Conservation (phyloP, 2,888 invertebrate genomes). For the Tanytarsus gracilentus region DNA sequence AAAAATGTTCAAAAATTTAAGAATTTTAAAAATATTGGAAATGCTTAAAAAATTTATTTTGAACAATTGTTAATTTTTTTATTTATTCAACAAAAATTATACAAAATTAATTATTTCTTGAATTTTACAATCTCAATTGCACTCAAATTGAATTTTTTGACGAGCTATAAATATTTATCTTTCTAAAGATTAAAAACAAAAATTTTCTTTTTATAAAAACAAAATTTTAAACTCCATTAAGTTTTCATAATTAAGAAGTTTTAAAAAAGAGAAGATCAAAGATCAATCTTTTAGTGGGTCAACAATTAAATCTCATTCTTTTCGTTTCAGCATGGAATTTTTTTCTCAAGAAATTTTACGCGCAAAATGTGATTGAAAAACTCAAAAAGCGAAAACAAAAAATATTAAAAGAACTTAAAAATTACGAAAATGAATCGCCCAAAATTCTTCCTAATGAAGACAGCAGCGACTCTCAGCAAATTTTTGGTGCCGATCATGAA, state of each 20-base stretch:
- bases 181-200: background rate
- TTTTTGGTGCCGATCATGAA: constrained; percentile 50
- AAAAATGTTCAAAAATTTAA: background rate
- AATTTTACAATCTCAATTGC: no score
- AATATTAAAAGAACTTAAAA: constrained; percentile 33
- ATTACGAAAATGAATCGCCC: constrained; percentile 36
- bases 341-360: constrained; percentile 43
- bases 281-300: background rate
- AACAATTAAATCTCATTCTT: background rate
- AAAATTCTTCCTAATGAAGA: constrained; percentile 36
- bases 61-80: background rate
- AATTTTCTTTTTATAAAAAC: background rate
- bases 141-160: background rate
- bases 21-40: background rate
- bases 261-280: no score
- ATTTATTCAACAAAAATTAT: background rate
- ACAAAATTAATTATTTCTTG: no score
- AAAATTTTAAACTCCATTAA: background rate
- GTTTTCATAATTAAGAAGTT: background rate
- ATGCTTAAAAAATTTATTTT: background rate
- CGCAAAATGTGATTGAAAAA: constrained; percentile 39
- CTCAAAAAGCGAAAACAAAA: constrained; percentile 37
- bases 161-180: no score
- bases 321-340: constrained; percentile 46
- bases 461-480: constrained; percentile 42